phyloP scores from a whole-genome alignment of 2,888 invertebrate genomes.

The Lampropteryx suffumata region DNA sequence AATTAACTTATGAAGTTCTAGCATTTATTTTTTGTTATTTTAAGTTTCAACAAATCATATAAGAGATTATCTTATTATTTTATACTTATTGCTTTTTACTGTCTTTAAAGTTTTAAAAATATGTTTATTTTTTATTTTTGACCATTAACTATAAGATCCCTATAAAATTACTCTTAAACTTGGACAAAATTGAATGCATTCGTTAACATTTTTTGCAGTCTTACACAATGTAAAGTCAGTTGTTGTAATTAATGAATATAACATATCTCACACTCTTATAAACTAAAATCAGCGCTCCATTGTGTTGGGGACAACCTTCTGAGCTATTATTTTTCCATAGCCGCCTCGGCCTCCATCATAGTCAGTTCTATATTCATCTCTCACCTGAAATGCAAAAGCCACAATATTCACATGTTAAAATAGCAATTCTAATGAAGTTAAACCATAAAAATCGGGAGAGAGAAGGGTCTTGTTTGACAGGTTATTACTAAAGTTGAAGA shows the following conservation, averaged over 20 bases:
- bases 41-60: constrained; percentile 18
- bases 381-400: constrained; percentile 84
- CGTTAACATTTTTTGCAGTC: constrained; percentile 41
- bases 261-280: constrained; percentile 28
- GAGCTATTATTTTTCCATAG: constrained; percentile 96
- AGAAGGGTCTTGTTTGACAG: too few species aligned
- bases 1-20: constrained; percentile 27
- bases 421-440: too few species aligned
- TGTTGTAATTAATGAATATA: constrained; percentile 35
- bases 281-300: constrained; percentile 67
- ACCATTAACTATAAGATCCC: constrained; percentile 11
- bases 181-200: constrained; percentile 43
- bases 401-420: too few species aligned
- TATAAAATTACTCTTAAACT: constrained; percentile 38
- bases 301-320: constrained; percentile 87
- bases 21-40: constrained; percentile 27
- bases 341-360: constrained; percentile 98
- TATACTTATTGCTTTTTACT: constrained; percentile 29
- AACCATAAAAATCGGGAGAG: too few species aligned
- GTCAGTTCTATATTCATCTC: constrained; percentile 99
- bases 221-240: constrained; percentile 43
- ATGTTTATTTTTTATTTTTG: constrained; percentile 14
- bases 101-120: constrained; percentile 26
- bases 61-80: constrained; percentile 21
- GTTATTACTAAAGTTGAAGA: too few species aligned